Percentiles rank a stretch among this genome's conserved stretches.
Conservation (phyloP, 2,888 invertebrate species). For the Autographa pulchrina region DNA sequence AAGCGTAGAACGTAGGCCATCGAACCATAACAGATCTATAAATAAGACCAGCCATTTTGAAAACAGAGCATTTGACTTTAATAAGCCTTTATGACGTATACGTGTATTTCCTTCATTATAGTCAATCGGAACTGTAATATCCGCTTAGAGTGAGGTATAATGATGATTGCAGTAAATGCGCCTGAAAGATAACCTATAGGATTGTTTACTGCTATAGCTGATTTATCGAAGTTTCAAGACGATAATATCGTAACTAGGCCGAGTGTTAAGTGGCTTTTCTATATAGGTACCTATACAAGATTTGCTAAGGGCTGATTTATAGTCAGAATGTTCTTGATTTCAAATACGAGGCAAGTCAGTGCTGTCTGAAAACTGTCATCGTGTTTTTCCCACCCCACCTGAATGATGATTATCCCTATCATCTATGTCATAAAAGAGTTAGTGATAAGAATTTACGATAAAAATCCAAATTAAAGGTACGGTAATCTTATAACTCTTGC, state of each 20-base stretch:
- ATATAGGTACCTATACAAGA: too few relatives aligned
- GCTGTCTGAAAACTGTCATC: too few relatives aligned
- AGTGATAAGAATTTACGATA: not conserved
- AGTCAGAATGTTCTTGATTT: too few relatives aligned
- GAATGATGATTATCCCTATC: too few relatives aligned
- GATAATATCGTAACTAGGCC: not conserved
- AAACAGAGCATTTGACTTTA: not conserved
- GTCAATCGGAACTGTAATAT: not conserved
- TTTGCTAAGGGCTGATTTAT: not conserved
- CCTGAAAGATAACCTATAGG: not conserved
- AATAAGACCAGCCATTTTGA: not conserved
- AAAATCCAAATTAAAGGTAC: not conserved
- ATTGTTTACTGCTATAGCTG: not conserved
- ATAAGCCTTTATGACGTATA: not conserved
- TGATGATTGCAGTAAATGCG: not conserved
- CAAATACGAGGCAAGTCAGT: too few relatives aligned
- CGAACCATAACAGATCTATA: not conserved
- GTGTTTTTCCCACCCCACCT: too few relatives aligned
- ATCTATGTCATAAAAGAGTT: too few relatives aligned
- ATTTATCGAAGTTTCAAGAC: slow-evolving; percentile 4
- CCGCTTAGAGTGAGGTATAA: not conserved
- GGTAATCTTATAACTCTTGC: not conserved
- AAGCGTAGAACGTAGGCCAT: not conserved
- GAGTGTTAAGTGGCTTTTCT: not conserved
- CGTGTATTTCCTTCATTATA: not conserved